phyloP scores from a whole-genome alignment of 2,888 invertebrate genomes.

The Volucella inflata region DNA sequence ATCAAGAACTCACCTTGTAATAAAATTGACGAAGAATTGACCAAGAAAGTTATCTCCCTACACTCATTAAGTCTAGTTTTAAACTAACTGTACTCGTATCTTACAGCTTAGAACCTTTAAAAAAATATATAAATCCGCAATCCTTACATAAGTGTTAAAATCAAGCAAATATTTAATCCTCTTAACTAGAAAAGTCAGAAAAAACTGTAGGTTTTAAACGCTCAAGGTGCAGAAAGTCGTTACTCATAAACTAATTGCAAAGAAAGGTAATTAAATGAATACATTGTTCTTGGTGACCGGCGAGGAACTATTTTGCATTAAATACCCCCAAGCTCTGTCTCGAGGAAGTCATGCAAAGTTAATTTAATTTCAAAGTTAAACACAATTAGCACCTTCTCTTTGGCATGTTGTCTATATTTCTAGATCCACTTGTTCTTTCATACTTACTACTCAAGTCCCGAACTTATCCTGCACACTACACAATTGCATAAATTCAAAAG shows the following conservation, averaged over 20 bases:
- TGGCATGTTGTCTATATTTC: slow-evolving; percentile 37
- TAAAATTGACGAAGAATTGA: too few relatives aligned
- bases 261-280: slow-evolving; percentile 58
- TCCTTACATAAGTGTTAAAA: slow-evolving; percentile 11
- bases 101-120: too few relatives aligned
- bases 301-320: slow-evolving; percentile 56
- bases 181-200: slow-evolving; percentile 16
- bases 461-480: slow-evolving; percentile 7
- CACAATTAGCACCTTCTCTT: slow-evolving; percentile 68
- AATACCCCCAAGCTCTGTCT: slow-evolving; percentile 24
- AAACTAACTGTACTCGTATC: too few relatives aligned
- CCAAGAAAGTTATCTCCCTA: too few relatives aligned
- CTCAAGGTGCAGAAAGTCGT: slow-evolving; percentile 25
- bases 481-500: slow-evolving; percentile 66
- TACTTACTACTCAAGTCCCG: slow-evolving; percentile 11
- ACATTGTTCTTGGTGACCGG: slow-evolving; percentile 44
- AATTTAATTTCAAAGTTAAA: slow-evolving; percentile 73
- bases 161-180: slow-evolving; percentile 42
- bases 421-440: slow-evolving; percentile 33
- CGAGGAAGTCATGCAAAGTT: slow-evolving; percentile 57
- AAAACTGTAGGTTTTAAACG: slow-evolving; percentile 22
- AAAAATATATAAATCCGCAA: too few relatives aligned
- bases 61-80: too few relatives aligned
- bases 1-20: too few relatives aligned
- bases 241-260: slow-evolving; percentile 47